Conservation (phyloP, 2,113 vertebrate genomes). For the Origma solitaria region DNA sequence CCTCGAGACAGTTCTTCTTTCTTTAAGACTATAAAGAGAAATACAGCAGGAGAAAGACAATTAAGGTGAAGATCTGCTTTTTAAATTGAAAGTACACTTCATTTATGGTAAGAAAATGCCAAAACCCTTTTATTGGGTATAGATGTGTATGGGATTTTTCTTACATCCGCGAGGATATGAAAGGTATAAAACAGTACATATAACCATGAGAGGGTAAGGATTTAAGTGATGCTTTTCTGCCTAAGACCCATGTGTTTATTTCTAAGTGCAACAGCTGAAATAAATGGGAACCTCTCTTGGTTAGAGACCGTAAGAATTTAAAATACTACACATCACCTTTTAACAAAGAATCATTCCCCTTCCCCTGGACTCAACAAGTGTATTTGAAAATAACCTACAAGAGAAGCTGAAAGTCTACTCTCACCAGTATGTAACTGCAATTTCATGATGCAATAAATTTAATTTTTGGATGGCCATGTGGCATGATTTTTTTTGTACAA, state of each 20-base stretch:
- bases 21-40: neutral
- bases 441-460: neutral
- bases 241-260: neutral
- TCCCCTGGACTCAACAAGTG: neutral
- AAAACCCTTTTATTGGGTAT: neutral
- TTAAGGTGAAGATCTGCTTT: slow-evolving; percentile 1
- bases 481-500: neutral
- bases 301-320: neutral
- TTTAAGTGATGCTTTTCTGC: neutral
- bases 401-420: neutral
- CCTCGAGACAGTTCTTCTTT: neutral
- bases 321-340: neutral
- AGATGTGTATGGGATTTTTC: neutral
- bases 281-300: neutral
- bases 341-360: neutral
- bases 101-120: neutral
- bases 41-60: neutral
- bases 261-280: neutral
- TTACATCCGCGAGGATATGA: neutral
- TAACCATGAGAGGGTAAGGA: neutral
- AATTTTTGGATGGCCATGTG: neutral
- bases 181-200: neutral
- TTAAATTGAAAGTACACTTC: neutral
- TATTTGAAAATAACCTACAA: neutral
- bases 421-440: neutral